These are phyloP conservation scores for Aeoliscus strigatus DNA, from an alignment of 2,797 vertebrate genomes.

Conservation along the genomic window DNA sequence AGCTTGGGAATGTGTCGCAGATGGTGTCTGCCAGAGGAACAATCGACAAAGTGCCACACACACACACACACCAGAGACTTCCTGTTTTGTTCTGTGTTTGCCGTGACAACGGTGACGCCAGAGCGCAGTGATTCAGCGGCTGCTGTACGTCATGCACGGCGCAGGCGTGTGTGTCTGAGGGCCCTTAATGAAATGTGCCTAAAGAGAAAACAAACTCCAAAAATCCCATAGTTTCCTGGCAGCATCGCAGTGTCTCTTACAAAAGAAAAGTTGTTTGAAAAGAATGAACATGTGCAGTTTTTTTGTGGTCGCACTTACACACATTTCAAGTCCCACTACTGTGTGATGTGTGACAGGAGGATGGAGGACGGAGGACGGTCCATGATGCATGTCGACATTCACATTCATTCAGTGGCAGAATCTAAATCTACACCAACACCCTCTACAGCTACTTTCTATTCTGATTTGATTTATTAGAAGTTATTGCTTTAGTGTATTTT, in stretches of 20 bases:
- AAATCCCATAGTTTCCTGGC: neutral
- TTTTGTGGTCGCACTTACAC: neutral
- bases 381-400: too few relatives aligned
- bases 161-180: conserved; percentile 17
- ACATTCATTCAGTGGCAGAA: too few relatives aligned
- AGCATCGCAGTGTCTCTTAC: neutral
- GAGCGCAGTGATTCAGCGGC: conserved; percentile 41
- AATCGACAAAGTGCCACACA: conserved; percentile 32
- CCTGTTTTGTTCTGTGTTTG: conserved; percentile 52
- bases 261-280: neutral
- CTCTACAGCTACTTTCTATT: too few relatives aligned
- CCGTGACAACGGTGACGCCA: conserved; percentile 57
- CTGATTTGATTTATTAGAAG: too few relatives aligned
- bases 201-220: conserved; percentile 5
- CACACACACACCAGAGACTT: conserved; percentile 65
- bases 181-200: conserved; percentile 2
- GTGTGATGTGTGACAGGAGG: too few relatives aligned
- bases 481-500: too few relatives aligned
- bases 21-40: conserved; percentile 11
- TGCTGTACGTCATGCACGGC: conserved; percentile 17
- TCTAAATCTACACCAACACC: too few relatives aligned
- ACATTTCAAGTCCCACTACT: too few relatives aligned
- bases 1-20: conserved; percentile 19
- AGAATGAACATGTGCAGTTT: neutral
- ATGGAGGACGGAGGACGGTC: too few relatives aligned